A percentile compares a stretch with the other conserved stretches of the same genome.
phyloP scores from a whole-genome alignment of 2,888 invertebrate species.

The Nomada lathburiana region DNA sequence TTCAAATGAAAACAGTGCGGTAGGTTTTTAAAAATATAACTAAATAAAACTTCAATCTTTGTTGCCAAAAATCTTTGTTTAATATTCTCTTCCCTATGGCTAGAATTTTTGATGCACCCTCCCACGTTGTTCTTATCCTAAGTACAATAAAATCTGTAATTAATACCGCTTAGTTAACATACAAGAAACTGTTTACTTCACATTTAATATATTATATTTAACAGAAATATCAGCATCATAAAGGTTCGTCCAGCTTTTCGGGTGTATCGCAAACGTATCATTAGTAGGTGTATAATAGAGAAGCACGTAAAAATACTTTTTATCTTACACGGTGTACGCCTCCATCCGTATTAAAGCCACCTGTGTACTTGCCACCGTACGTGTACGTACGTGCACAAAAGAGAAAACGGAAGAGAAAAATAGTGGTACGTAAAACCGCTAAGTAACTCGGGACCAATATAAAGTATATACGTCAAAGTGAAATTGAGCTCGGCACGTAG shows the following conservation, averaged over 20 bases:
- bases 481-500: slow-evolving; percentile 63
- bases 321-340: not conserved
- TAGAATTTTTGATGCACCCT: no score
- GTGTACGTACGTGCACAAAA: slow-evolving; percentile 10
- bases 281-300: not conserved
- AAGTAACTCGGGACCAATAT: slow-evolving; percentile 66
- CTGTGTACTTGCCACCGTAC: not conserved
- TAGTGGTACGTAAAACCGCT: slow-evolving; percentile 63
- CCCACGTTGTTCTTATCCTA: no score
- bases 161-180: no score
- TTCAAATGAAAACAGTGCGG: no score
- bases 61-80: no score
- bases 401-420: slow-evolving; percentile 33
- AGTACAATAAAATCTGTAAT: no score
- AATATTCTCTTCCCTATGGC: no score
- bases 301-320: not conserved
- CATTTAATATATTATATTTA: not conserved
- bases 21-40: no score
- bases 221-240: not conserved
- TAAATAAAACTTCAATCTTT: no score
- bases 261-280: not conserved
- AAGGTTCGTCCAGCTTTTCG: not conserved
- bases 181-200: not conserved
- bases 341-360: not conserved
- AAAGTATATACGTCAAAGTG: slow-evolving; percentile 64